Conservation (phyloP, 2,113 vertebrate species). For the Vidua chalybeata region DNA sequence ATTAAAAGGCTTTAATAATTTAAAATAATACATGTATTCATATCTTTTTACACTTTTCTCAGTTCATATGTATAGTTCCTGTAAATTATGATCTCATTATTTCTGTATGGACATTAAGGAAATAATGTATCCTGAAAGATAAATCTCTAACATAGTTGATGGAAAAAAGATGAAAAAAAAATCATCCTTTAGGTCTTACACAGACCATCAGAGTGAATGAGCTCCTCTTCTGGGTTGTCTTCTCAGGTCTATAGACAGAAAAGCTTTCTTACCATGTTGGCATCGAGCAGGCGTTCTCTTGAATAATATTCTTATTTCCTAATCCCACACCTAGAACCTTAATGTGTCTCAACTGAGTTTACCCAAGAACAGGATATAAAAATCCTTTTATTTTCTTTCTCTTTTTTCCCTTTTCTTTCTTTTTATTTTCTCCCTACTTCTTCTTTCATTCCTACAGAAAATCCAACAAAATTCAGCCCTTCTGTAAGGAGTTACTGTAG, state of each 20-base stretch:
- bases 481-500: background rate
- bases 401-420: background rate
- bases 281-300: background rate
- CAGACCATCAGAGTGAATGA: background rate
- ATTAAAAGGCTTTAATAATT: background rate
- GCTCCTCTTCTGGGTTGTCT: background rate
- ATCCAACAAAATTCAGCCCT: background rate
- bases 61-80: background rate
- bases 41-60: background rate
- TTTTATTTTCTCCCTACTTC: background rate
- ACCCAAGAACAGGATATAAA: background rate
- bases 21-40: background rate
- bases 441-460: background rate
- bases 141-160: background rate
- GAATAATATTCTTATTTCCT: background rate
- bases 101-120: background rate
- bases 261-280: background rate
- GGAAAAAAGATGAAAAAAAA: background rate
- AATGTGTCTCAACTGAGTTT: background rate
- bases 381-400: background rate
- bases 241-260: background rate
- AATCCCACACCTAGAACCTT: background rate
- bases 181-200: background rate
- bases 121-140: background rate
- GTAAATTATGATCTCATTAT: background rate